Conservation (phyloP, 2,113 vertebrate species). For the Sinocyclocheilus grahami region DNA sequence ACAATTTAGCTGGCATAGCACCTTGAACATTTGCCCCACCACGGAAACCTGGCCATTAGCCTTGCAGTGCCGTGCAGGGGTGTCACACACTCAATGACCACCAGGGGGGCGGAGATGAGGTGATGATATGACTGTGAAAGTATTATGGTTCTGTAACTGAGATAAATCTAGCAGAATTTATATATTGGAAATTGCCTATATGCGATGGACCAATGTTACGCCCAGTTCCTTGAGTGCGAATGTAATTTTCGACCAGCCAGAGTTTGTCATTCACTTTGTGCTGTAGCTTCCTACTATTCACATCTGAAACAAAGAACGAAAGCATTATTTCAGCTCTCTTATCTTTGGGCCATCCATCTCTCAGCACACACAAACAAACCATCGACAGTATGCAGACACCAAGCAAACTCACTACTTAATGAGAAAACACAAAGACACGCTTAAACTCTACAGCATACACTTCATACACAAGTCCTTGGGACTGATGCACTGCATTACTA, state of each 20-base stretch:
- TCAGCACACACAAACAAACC: conserved; percentile 59
- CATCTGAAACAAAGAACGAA: conserved; percentile 84
- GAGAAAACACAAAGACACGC: not conserved
- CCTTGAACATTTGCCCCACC: conserved; percentile 22
- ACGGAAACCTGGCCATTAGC: conserved; percentile 49
- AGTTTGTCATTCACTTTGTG: conserved; percentile 82
- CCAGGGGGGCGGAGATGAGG: conserved; percentile 59
- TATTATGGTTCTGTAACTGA: conserved; percentile 62
- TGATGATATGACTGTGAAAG: conserved; percentile 71
- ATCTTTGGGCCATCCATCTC: conserved; percentile 79
- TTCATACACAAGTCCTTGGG: not conserved
- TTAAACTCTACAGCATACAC: conserved; percentile 9
- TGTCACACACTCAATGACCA: conserved; percentile 61
- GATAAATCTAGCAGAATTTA: conserved; percentile 58
- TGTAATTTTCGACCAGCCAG: conserved; percentile 80
- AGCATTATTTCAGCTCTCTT: conserved; percentile 87
- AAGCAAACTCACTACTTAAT: conserved; percentile 49
- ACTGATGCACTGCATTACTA: not conserved
- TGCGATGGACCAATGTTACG: conserved; percentile 78
- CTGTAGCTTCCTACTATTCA: conserved; percentile 83
- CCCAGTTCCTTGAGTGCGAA: conserved; percentile 80
- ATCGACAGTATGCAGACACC: conserved; percentile 58
- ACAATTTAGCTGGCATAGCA: not conserved
- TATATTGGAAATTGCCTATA: conserved; percentile 73
- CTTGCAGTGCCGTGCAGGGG: conserved; percentile 41